phyloP scores from a whole-genome alignment of 2,888 invertebrate genomes.

The Tridacna crocea region DNA sequence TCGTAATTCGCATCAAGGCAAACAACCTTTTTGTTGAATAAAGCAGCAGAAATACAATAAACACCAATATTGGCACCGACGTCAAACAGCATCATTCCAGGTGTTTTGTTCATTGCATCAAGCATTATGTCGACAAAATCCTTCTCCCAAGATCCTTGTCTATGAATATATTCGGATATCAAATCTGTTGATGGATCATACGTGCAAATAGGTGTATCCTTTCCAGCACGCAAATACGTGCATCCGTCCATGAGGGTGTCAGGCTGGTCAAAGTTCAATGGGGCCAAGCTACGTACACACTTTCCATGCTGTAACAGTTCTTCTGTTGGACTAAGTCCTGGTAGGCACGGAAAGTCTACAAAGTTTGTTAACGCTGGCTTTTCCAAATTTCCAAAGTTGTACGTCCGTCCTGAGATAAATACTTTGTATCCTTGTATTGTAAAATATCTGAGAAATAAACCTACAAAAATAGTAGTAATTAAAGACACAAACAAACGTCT shows the following conservation, averaged over 20 bases:
- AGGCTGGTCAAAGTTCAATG: background rate
- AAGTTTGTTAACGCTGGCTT: background rate
- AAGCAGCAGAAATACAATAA: slow-evolving; percentile 4
- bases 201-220: slow-evolving; percentile 13
- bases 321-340: background rate
- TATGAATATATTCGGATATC: slow-evolving; percentile 8
- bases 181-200: slow-evolving; percentile 1
- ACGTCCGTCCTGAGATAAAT: background rate
- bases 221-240: background rate
- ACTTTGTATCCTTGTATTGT: background rate
- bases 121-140: slow-evolving; percentile 4
- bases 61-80: slow-evolving; percentile 13
- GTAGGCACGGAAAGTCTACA: slow-evolving; percentile 17
- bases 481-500: background rate
- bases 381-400: background rate
- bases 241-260: background rate
- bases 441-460: background rate
- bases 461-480: background rate
- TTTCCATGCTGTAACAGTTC: background rate
- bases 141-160: slow-evolving; percentile 13
- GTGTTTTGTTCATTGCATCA: slow-evolving; percentile 1
- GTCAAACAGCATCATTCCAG: slow-evolving; percentile 15
- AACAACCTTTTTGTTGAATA: background rate
- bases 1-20: slow-evolving; percentile 17
- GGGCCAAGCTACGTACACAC: slow-evolving; percentile 12